Evolutionary conservation across 2,888 invertebrate species (phyloP), one percentile per base, ranked within the genome.

Genomic region (Lochmaea crataegi): DNA sequence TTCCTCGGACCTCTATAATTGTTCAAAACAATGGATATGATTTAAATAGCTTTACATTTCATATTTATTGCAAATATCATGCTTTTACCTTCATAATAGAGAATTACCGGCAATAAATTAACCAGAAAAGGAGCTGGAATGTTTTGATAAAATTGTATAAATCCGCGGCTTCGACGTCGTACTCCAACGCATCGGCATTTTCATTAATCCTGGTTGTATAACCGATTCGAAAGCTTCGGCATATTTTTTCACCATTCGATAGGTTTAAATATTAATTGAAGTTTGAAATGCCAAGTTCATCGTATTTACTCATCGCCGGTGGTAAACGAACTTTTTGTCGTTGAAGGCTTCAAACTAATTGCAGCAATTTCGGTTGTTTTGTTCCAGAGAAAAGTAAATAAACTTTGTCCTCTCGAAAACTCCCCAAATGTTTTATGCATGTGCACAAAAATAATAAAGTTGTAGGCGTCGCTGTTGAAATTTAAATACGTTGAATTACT

Each of bases 331-430:
- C 60, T 32, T 60, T 60, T 60, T 38, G 60, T 32, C 14, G 2
- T 42, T n/a, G n/a, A 0, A 41, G 42, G 32, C 41, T 12, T 14
- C n/a, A 65, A 65, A 51, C 51, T 65, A 65, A 65, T 65, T n/a
- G 14, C 42, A n/a, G 64, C 51, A 65, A 22, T 65, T 65, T 26
- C 5, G 51, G 26, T 45, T 26, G 45, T 48, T 38, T 18, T 60
- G 18, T 22, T 12, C 12, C 42, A 22, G 16, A 0, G 14, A 65
- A 45, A 60, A 60, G 26, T 60, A 38, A 32, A 38, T 60, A 38
- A 14, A 57, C 16, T 22, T 57, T 57, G 32, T 57, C 22, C 7
- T 14, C 57, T 57, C 11, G 26, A 42, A 10, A 63, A 63, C 60
- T 32, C 11, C 60, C 26, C 32, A 10, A 60, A 60, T n/a, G 26